phyloP scores from a whole-genome alignment of 2,113 vertebrate species.

The Onychostoma macrolepis region DNA sequence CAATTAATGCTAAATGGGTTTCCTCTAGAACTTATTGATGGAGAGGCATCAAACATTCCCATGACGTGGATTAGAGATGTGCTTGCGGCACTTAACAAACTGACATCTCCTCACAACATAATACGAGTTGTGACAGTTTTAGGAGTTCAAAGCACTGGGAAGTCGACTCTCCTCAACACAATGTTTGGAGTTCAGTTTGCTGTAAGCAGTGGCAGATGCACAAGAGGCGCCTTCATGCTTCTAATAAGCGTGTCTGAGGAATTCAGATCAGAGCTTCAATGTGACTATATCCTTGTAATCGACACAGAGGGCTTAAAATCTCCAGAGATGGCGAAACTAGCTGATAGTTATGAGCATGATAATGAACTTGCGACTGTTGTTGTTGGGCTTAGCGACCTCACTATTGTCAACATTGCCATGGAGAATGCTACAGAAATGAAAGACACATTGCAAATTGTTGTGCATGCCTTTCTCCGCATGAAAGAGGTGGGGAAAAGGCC shows the following conservation, averaged over 20 bases:
- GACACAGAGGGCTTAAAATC: conserved; percentile 72
- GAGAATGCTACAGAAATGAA: conserved; percentile 69
- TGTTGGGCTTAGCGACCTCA: conserved; percentile 60
- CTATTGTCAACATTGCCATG: conserved; percentile 61
- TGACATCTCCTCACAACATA: conserved; percentile 41
- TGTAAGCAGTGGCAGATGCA: conserved; percentile 67
- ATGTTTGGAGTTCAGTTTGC: conserved; percentile 81
- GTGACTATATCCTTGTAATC: conserved; percentile 76
- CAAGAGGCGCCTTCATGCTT: conserved; percentile 72
- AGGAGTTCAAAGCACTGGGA: conserved; percentile 63
- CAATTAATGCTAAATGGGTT: conserved; percentile 64
- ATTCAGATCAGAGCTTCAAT: conserved; percentile 67
- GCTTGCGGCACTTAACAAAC: conserved; percentile 47
- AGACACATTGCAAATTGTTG: conserved; percentile 72
- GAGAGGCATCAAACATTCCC: conserved; percentile 63
- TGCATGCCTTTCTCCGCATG: conserved; percentile 75
- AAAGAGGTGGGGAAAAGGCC: conserved; percentile 60
- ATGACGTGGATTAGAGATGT: conserved; percentile 59
- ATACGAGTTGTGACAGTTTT: conserved; percentile 60
- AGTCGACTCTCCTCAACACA: conserved; percentile 81
- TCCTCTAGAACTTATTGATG: conserved; percentile 65
- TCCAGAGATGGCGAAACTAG: conserved; percentile 45
- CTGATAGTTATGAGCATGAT: conserved; percentile 60
- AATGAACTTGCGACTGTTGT: conserved; percentile 63
- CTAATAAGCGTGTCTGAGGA: conserved; percentile 65